These are phyloP conservation scores for Conus canariensis DNA, from an alignment of 2,888 invertebrate species.

Conservation along the genomic window DNA sequence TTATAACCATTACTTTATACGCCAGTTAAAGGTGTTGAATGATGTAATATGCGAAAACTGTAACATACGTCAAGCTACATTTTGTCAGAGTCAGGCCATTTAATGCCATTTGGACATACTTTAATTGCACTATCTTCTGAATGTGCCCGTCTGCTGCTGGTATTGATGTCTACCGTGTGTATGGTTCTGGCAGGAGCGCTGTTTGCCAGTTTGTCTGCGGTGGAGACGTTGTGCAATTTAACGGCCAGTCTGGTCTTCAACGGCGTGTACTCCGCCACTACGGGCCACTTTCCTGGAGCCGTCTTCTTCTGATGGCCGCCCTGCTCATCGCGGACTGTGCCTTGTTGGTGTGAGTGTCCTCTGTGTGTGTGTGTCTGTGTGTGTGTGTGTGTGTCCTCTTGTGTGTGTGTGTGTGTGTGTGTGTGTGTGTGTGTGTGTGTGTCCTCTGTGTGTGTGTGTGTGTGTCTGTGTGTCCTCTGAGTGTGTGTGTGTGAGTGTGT, in stretches of 20 bases:
- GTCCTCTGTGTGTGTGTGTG: not conserved
- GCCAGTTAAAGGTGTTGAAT: too few relatives aligned
- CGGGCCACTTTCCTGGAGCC: slow-evolving; percentile 44
- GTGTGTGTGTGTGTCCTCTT: not conserved
- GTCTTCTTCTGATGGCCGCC: slow-evolving; percentile 43
- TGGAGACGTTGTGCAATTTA: slow-evolving; percentile 43
- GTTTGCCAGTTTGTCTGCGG: slow-evolving; percentile 44
- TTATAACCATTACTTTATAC: too few relatives aligned
- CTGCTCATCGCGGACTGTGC: slow-evolving; percentile 4
- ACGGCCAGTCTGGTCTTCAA: slow-evolving; percentile 40
- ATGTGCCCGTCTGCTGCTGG: too few relatives aligned
- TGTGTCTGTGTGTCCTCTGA: too few relatives aligned
- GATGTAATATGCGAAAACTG: too few relatives aligned
- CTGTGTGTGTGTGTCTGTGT: not conserved
- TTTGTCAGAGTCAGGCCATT: too few relatives aligned
- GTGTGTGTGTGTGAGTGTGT: not conserved
- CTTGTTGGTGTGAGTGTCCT: slow-evolving; percentile 38
- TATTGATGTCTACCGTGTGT: too few relatives aligned
- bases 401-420: too few relatives aligned
- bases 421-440: too few relatives aligned
- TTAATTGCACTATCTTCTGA: too few relatives aligned
- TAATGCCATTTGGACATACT: too few relatives aligned
- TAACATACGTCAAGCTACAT: too few relatives aligned
- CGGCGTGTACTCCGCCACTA: slow-evolving; percentile 42
- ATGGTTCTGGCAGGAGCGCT: slow-evolving; percentile 42